Percentiles rank a stretch among this genome's conserved stretches.
These are phyloP conservation scores for Diarsia dahlii DNA, from an alignment of 2,888 invertebrate genomes.

Conservation along the genomic window DNA sequence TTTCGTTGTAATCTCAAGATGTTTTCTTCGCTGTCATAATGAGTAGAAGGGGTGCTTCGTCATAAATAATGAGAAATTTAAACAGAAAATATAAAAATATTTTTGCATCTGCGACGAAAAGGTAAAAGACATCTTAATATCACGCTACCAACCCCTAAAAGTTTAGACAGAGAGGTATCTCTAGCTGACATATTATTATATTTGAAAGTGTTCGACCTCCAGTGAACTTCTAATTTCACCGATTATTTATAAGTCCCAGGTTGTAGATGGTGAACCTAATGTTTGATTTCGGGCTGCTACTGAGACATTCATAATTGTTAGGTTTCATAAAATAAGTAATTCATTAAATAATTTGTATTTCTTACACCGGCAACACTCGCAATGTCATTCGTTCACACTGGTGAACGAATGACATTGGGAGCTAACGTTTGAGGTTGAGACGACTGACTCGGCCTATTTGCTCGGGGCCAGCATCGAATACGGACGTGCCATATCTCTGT, in stretches of 20 bases:
- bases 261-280: background rate
- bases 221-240: background rate
- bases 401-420: no score
- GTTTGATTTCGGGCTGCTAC: background rate
- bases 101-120: conserved; percentile 1
- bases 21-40: conserved; percentile 19
- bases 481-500: no score
- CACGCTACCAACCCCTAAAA: background rate
- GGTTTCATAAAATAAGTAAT: no score
- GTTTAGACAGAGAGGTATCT: background rate
- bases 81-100: conserved; percentile 5
- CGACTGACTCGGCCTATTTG: no score
- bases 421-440: no score
- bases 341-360: no score
- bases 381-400: no score
- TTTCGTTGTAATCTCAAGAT: conserved; percentile 31
- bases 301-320: no score
- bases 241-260: background rate
- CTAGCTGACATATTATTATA: no score
- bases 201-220: no score
- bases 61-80: conserved; percentile 19
- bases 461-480: no score
- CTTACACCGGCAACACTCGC: no score
- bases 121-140: background rate
- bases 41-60: conserved; percentile 26